Evolutionary conservation across 2,888 invertebrate genomes (phyloP).

Genomic region (Eubasilissa splendida): DNA sequence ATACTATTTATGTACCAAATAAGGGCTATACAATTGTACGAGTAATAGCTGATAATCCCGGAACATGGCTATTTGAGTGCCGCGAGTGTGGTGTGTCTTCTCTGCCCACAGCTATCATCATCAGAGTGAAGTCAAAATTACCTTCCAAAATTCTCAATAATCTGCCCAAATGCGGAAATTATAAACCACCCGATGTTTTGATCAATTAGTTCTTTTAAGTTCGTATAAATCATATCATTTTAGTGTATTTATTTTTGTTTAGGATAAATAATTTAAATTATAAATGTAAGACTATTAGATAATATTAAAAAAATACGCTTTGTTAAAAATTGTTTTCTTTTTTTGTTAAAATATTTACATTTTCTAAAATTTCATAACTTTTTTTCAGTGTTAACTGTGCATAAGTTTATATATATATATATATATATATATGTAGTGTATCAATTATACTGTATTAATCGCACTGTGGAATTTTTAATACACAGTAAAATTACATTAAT

Average conservation of each 20-base stretch:
- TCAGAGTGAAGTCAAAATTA: conserved; percentile 68
- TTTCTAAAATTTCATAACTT: too few species aligned
- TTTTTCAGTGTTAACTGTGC: too few species aligned
- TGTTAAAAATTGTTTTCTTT: too few species aligned
- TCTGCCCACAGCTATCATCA: conserved; percentile 68
- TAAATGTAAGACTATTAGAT: background rate
- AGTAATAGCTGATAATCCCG: conserved; percentile 72
- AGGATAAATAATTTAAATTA: background rate
- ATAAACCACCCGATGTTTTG: conserved; percentile 69
- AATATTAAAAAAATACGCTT: too few species aligned
- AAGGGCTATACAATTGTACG: conserved; percentile 75
- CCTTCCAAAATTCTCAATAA: conserved; percentile 67
- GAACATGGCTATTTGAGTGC: conserved; percentile 71
- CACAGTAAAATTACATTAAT: too few species aligned
- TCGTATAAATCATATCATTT: background rate
- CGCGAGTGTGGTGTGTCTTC: conserved; percentile 67
- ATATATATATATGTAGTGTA: too few species aligned
- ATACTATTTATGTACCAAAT: conserved; percentile 77
- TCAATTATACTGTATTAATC: too few species aligned
- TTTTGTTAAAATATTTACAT: too few species aligned
- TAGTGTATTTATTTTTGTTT: background rate
- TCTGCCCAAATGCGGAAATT: conserved; percentile 71
- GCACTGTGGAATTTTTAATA: too few species aligned
- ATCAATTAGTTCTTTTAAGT: conserved; percentile 62
- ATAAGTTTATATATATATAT: too few species aligned